Base-by-base conservation (phyloP, 2,797 vertebrate species). In the Orientallactaga sibirica region DNA sequence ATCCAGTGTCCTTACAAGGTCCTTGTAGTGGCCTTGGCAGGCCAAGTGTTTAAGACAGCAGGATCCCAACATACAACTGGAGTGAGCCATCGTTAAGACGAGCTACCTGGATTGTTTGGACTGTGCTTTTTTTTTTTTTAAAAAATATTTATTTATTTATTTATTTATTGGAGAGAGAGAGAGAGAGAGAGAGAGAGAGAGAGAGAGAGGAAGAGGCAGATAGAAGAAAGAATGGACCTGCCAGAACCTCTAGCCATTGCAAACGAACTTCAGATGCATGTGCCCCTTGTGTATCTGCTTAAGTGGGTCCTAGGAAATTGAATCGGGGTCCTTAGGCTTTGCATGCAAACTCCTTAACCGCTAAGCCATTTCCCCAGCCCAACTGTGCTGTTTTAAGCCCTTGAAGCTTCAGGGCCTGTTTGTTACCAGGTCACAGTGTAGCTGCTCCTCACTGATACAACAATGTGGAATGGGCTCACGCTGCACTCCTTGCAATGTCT, bases 41-140 rank as follows among this genome's bases (percentile, higher is more conserved):
- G 33, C 66, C 20, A 5, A 0, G 4, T 16, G 67, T 27, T 55
- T 18, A 18, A 29, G 37, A 25, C 0, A 19, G 14, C 5, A 41
- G 64, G 37, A 10, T 67, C 19, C 29, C 64, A 79, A 55, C 43
- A 2, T 0, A 22, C 6, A 18, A 4, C 37, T 0, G 24, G 22
- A 66, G 8, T 1, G 20, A 52, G 58, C 7, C 29, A 2, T 1
- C 61, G 6, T 9, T 12, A 20, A 75, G 70, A 29, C 16, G 12
- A 14, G 29, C 55, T 0, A 3, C 48, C 43, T 37, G 75, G 16
- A 41, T 41, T 33, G 2, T 29, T 5, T 22, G 70, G 61, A 61
- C 25, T 3, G 37, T 24, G 22, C 64, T 27, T 5, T 14, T 43
- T 68, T 14, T 43, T 68, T 37, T 37, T 37, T 37, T 2, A 37